A percentile compares a stretch with the other conserved stretches of the same genome.
These are phyloP conservation scores for Nematostella vectensis DNA, from an alignment of 92 coral and sea anemone genomes.

Conservation along the genomic window DNA sequence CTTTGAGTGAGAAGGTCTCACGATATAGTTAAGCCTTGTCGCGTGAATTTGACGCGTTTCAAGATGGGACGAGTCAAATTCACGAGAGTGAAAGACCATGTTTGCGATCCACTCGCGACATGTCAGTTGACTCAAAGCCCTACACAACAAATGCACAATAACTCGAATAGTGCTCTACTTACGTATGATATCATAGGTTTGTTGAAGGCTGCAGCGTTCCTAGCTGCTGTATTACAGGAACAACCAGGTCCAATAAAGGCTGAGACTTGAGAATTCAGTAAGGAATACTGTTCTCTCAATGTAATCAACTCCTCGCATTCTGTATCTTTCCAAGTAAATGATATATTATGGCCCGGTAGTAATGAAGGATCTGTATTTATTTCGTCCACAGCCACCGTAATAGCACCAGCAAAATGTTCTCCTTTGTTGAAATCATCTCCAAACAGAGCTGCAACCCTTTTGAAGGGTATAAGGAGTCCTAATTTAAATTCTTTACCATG, in stretches of 20 bases:
- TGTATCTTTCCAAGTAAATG: slow-evolving; percentile 82
- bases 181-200: slow-evolving; percentile 64
- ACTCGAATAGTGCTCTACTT: slow-evolving; percentile 26
- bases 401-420: slow-evolving; percentile 64
- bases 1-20: too few species aligned
- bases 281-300: slow-evolving; percentile 46
- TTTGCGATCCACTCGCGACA: slow-evolving; percentile 26
- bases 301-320: slow-evolving; percentile 53
- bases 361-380: slow-evolving; percentile 61
- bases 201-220: slow-evolving; percentile 78
- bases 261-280: slow-evolving; percentile 50
- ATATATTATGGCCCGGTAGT: slow-evolving; percentile 65
- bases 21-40: too few species aligned
- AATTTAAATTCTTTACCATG: slow-evolving; percentile 46
- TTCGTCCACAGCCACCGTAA: slow-evolving; percentile 78
- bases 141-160: slow-evolving; percentile 13
- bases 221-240: slow-evolving; percentile 66
- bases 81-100: too few species aligned
- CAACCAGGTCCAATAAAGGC: slow-evolving; percentile 83
- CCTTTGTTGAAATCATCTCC: slow-evolving; percentile 38
- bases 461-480: slow-evolving; percentile 66
- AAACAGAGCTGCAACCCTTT: slow-evolving; percentile 19
- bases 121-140: slow-evolving; percentile 17
- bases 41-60: too few species aligned
- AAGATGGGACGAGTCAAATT: too few species aligned